These are phyloP conservation scores for Myotis daubentonii DNA, from an alignment of 2,797 vertebrate species.

Conservation along the genomic window DNA sequence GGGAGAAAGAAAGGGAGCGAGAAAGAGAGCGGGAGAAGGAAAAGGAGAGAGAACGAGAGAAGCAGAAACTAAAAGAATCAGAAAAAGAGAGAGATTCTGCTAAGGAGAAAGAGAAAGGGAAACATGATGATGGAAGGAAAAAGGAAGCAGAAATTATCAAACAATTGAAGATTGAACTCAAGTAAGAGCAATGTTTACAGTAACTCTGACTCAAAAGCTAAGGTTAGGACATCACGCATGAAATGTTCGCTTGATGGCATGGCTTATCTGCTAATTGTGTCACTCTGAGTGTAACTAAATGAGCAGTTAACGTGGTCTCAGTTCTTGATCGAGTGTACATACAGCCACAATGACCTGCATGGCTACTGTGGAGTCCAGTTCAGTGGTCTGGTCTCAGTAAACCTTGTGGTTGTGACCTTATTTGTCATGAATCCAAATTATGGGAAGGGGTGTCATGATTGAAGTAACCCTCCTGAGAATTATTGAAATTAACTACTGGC, in stretches of 20 bases:
- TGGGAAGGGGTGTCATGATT: background rate
- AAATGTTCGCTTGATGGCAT: background rate
- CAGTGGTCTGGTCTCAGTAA: background rate
- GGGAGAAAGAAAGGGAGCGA: slow-evolving; percentile 91
- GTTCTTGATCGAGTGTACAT: background rate
- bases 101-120: slow-evolving; percentile 88
- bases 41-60: slow-evolving; percentile 85
- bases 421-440: slow-evolving; percentile 20
- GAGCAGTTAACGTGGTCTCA: background rate
- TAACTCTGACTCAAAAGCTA: background rate
- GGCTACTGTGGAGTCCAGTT: background rate
- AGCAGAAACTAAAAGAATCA: slow-evolving; percentile 86
- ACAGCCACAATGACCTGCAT: background rate
- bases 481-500: background rate
- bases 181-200: slow-evolving; percentile 86
- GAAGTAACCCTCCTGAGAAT: background rate
- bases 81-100: slow-evolving; percentile 84
- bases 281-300: background rate
- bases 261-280: background rate
- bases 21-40: slow-evolving; percentile 86
- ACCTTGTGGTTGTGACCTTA: background rate
- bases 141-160: slow-evolving; percentile 97
- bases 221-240: background rate
- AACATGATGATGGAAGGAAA: slow-evolving; percentile 91
- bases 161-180: slow-evolving; percentile 93